These are phyloP conservation scores for Muscicapa comitata DNA, from an alignment of 2,797 vertebrate genomes.

Conservation along the genomic window DNA sequence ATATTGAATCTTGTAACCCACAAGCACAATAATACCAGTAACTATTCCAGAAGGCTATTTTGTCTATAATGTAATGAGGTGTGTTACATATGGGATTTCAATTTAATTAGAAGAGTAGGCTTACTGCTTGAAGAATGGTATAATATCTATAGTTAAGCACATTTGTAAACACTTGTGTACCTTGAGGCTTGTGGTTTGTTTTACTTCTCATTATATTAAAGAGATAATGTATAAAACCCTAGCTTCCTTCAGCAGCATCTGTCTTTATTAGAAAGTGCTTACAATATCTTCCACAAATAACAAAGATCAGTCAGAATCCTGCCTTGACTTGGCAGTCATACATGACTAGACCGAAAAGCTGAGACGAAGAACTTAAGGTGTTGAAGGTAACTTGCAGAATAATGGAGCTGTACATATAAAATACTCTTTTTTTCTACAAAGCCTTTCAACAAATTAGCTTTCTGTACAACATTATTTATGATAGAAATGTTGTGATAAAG, in stretches of 20 bases:
- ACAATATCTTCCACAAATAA: neutral
- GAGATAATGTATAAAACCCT: neutral
- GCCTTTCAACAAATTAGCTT: neutral
- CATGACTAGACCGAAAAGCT: neutral
- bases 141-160: slow-evolving; percentile 34
- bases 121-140: slow-evolving; percentile 20
- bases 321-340: neutral
- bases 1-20: slow-evolving; percentile 1
- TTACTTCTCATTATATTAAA: slow-evolving; percentile 23
- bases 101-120: slow-evolving; percentile 44
- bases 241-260: neutral
- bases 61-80: slow-evolving; percentile 40
- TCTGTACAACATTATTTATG: neutral
- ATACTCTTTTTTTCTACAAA: neutral
- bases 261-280: neutral
- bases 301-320: neutral
- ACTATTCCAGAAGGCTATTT: slow-evolving; percentile 47
- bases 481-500: neutral
- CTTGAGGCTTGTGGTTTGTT: slow-evolving; percentile 29
- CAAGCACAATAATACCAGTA: slow-evolving; percentile 18
- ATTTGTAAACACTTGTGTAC: slow-evolving; percentile 44
- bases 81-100: slow-evolving; percentile 42
- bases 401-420: neutral
- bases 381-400: neutral
- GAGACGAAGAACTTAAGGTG: neutral